Evolutionary conservation across 2,888 invertebrate genomes (phyloP).

Genomic region (Lasioglossum leucozonium): DNA sequence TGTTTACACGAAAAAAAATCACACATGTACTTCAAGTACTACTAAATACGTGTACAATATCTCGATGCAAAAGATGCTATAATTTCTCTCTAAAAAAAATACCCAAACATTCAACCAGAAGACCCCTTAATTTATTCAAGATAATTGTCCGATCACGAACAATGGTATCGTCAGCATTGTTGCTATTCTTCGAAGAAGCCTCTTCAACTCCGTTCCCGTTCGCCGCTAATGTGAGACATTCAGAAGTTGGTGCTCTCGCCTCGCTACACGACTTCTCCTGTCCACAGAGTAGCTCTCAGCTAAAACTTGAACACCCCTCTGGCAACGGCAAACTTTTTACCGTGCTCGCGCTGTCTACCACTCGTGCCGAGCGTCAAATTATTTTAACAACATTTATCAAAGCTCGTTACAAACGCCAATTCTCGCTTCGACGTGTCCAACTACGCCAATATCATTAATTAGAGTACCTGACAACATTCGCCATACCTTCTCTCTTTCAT

Average conservation of each 20-base stretch:
- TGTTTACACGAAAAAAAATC: neutral
- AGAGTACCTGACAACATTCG: neutral
- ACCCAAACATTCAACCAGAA: neutral
- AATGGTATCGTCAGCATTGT: neutral
- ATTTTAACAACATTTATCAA: neutral
- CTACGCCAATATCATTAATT: slow-evolving; percentile 12
- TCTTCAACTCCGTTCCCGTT: neutral
- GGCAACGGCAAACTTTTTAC: neutral
- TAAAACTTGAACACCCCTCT: slow-evolving; percentile 2
- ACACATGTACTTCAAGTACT: neutral
- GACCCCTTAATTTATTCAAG: neutral
- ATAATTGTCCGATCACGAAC: neutral
- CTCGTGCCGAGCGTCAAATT: neutral
- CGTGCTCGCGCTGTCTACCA: neutral
- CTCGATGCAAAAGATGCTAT: too few relatives aligned
- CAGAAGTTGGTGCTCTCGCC: neutral
- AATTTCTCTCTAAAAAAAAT: neutral
- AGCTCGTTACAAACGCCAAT: neutral
- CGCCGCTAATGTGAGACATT: neutral
- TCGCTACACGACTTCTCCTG: neutral
- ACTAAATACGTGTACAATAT: neutral
- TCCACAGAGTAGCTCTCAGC: neutral
- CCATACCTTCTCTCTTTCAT: neutral
- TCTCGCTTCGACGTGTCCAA: neutral
- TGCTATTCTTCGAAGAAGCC: neutral